Conservation (phyloP, 1,140 invertebrate genomes). For the Conopomorpha cramerella region DNA sequence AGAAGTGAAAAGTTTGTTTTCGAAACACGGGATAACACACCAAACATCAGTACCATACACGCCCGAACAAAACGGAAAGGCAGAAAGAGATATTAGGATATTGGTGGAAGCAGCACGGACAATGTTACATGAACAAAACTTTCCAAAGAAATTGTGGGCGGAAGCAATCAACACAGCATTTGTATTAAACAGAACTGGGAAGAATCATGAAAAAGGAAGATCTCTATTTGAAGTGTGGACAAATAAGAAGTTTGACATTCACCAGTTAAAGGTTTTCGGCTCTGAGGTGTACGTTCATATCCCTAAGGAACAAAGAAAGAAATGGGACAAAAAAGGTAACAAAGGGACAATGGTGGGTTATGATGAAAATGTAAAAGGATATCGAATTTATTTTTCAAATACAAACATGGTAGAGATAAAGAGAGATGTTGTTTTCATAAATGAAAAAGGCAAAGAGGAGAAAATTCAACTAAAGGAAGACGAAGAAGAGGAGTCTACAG, state of each 20-base stretch:
- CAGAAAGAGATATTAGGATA: constrained; percentile 43
- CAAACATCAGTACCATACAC: constrained; percentile 36
- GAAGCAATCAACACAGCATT: constrained; percentile 34
- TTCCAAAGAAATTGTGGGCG: constrained; percentile 30
- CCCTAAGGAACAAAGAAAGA: constrained; percentile 28
- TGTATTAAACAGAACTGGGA: constrained; percentile 35
- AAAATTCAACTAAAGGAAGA: constrained; percentile 5
- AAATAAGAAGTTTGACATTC: constrained; percentile 15
- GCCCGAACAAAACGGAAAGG: constrained; percentile 53
- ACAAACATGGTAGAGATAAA: constrained; percentile 12
- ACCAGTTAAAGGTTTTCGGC: constrained; percentile 27
- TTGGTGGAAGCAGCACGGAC: constrained; percentile 44
- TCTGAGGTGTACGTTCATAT: constrained; percentile 26
- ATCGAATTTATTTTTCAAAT: constrained; percentile 14
- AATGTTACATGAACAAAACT: constrained; percentile 10
- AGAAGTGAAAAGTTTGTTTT: constrained; percentile 20
- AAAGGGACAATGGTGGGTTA: constrained; percentile 36
- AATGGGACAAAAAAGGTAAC: constrained; percentile 29
- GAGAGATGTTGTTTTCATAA: constrained; percentile 17
- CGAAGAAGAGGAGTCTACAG: neutral
- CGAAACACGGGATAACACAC: constrained; percentile 23
- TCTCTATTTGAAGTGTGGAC: constrained; percentile 34
- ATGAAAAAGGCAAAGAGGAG: constrained; percentile 3
- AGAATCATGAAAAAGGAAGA: constrained; percentile 16
- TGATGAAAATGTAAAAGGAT: constrained; percentile 27